phyloP scores from a whole-genome alignment of 2,797 vertebrate species.

The Vespertilio murinus region DNA sequence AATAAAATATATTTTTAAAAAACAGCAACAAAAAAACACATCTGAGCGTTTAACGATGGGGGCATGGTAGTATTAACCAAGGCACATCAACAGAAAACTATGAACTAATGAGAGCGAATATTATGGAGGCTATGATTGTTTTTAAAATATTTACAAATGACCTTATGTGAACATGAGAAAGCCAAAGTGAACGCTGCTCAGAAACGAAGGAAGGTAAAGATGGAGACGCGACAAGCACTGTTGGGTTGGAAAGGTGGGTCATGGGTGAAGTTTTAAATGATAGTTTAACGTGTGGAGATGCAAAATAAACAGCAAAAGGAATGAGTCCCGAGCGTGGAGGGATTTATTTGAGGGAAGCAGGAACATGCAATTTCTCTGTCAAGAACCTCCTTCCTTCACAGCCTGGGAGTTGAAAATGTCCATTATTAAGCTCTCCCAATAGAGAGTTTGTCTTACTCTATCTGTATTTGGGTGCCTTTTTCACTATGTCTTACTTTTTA shows the following conservation, averaged over 20 bases:
- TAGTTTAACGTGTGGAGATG: neutral
- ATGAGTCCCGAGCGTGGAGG: neutral
- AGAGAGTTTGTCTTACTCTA: fast-evolving
- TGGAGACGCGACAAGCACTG: fast-evolving
- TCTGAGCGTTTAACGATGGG: neutral
- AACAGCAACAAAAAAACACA: neutral
- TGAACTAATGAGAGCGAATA: neutral
- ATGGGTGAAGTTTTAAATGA: neutral
- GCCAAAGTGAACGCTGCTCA: neutral
- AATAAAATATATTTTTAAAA: no score
- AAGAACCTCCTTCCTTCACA: fast-evolving
- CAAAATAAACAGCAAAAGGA: neutral
- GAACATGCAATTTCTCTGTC: neutral
- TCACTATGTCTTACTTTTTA: neutral
- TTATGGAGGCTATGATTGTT: fast-evolving
- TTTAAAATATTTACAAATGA: neutral
- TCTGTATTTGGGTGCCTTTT: neutral
- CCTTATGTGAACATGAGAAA: neutral
- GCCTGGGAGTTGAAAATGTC: neutral
- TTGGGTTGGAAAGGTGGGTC: neutral
- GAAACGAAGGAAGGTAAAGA: no score
- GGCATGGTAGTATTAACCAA: neutral
- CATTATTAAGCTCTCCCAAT: fast-evolving
- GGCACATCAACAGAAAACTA: neutral
- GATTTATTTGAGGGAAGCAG: no score